phyloP scores from a whole-genome alignment of 2,113 vertebrate species.

The Xenotilapia longispinis region DNA sequence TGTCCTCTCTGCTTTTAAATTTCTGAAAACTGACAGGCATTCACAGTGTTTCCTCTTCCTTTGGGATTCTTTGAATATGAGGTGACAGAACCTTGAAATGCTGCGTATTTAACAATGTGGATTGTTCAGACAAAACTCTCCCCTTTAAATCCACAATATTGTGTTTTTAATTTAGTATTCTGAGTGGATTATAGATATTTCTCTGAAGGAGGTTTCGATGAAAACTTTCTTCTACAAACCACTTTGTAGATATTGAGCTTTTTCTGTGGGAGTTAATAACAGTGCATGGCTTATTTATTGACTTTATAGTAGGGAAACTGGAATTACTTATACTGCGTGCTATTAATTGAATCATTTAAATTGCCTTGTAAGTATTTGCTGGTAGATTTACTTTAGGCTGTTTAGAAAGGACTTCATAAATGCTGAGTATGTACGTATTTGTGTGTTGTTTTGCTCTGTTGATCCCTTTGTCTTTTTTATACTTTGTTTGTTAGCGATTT shows the following conservation, averaged over 20 bases:
- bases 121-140: not conserved
- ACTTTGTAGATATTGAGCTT: conserved; percentile 4
- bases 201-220: not conserved
- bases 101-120: not conserved
- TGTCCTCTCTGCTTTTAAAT: not conserved
- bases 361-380: not conserved
- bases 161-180: not conserved
- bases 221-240: not conserved
- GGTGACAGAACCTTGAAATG: not conserved
- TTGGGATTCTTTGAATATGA: not conserved
- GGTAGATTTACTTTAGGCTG: not conserved
- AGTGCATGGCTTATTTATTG: not conserved
- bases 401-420: not conserved
- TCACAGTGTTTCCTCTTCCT: not conserved
- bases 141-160: not conserved
- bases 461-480: not conserved
- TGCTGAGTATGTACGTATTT: not conserved
- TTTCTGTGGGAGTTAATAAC: not conserved
- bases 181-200: conserved; percentile 1
- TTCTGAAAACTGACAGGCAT: conserved; percentile 1
- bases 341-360: not conserved
- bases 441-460: not conserved
- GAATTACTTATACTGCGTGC: not conserved
- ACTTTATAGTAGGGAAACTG: not conserved
- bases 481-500: not conserved